Evolutionary conservation across 2,888 invertebrate species (phyloP).

Genomic region (Danaus chrysippus): DNA sequence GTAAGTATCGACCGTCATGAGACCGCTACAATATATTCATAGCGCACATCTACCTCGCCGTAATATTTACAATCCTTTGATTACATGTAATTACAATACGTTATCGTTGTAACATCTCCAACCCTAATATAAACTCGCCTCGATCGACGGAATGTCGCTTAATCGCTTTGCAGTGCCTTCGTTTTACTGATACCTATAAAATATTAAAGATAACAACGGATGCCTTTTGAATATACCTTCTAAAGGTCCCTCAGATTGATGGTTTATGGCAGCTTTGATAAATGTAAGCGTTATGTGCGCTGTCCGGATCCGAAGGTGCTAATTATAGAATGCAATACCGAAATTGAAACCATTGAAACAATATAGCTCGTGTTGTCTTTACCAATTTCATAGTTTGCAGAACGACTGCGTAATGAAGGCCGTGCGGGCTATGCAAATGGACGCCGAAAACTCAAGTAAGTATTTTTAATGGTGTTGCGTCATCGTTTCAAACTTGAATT

Average conservation of each 20-base stretch:
- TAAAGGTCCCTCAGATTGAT: slow-evolving; percentile 66
- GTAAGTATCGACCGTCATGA: slow-evolving; percentile 54
- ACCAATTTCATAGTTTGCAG: slow-evolving; percentile 76
- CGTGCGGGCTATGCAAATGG: slow-evolving; percentile 72
- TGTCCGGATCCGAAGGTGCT: slow-evolving; percentile 60
- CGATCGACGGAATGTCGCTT: slow-evolving; percentile 68
- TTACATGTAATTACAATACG: slow-evolving; percentile 60
- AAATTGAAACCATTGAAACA: slow-evolving; percentile 78
- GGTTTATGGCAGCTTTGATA: slow-evolving; percentile 72
- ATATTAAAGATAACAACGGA: slow-evolving; percentile 77
- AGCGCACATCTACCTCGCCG: slow-evolving; percentile 55
- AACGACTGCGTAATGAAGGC: slow-evolving; percentile 77
- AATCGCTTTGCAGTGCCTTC: slow-evolving; percentile 72
- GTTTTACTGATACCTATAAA: slow-evolving; percentile 78
- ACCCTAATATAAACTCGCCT: slow-evolving; percentile 42
- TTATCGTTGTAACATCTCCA: slow-evolving; percentile 52
- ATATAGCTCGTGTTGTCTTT: slow-evolving; percentile 73
- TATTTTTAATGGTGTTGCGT: slow-evolving; percentile 78
- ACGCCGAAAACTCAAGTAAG: slow-evolving; percentile 74
- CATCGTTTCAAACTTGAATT: slow-evolving; percentile 78
- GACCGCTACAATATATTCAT: slow-evolving; percentile 57
- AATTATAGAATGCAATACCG: slow-evolving; percentile 77
- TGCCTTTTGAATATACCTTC: slow-evolving; percentile 59
- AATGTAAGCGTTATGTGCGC: slow-evolving; percentile 59
- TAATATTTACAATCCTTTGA: slow-evolving; percentile 68